These are phyloP conservation scores for Diaperis boleti DNA, from an alignment of 2,888 invertebrate genomes.

Conservation along the genomic window DNA sequence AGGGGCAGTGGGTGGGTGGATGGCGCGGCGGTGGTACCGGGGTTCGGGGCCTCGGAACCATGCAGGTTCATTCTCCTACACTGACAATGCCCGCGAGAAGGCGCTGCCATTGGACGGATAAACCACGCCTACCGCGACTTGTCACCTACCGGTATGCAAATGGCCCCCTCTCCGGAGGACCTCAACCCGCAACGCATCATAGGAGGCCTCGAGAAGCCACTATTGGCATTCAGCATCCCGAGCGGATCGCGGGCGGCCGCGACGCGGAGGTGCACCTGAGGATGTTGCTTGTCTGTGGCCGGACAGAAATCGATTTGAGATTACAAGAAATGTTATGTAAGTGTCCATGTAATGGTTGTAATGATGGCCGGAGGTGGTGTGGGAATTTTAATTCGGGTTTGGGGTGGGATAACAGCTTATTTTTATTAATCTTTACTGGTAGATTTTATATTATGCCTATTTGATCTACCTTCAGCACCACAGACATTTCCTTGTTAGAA, in stretches of 20 bases:
- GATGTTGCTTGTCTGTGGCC: too few relatives aligned
- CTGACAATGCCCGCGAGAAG: slow-evolving; percentile 58
- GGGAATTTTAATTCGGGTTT: too few relatives aligned
- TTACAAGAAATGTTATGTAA: too few relatives aligned
- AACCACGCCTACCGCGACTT: slow-evolving; percentile 65
- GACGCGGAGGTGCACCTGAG: slow-evolving; percentile 6
- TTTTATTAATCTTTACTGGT: too few relatives aligned
- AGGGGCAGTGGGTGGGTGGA: slow-evolving; percentile 56
- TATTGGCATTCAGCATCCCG: slow-evolving; percentile 43
- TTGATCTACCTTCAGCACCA: too few relatives aligned
- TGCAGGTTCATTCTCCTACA: slow-evolving; percentile 64
- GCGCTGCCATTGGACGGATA: slow-evolving; percentile 61
- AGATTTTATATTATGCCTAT: too few relatives aligned
- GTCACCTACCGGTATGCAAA: slow-evolving; percentile 69
- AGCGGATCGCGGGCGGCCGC: slow-evolving; percentile 28
- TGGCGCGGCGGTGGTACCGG: too few relatives aligned
- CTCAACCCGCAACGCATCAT: slow-evolving; percentile 43
- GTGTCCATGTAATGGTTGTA: too few relatives aligned
- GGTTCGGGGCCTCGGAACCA: slow-evolving; percentile 61
- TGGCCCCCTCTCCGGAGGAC: slow-evolving; percentile 59
- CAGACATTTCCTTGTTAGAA: too few relatives aligned
- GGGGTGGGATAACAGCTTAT: too few relatives aligned
- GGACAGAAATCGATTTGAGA: neutral
- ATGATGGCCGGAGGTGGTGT: too few relatives aligned
- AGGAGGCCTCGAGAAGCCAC: slow-evolving; percentile 38